A percentile compares a stretch with the other conserved stretches of the same genome.
Evolutionary conservation across 2,888 invertebrate genomes (phyloP).

Genomic region (Lithophane semibrunnea): DNA sequence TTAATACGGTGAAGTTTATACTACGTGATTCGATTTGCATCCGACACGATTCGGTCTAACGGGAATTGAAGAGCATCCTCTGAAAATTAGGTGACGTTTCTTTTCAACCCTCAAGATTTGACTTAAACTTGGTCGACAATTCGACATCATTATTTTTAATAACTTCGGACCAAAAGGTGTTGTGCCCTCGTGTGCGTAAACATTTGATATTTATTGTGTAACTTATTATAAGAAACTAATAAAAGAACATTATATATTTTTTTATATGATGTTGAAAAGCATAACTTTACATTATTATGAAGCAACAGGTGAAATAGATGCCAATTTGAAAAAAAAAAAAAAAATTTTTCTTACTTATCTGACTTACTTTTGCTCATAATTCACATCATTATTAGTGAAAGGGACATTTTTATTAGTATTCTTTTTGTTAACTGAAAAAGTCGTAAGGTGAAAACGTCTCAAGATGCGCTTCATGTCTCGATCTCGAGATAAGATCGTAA

Average conservation of each 20-base stretch:
- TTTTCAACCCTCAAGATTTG: background rate
- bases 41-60: conserved; percentile 45
- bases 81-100: background rate
- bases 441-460: conserved; percentile 81
- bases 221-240: background rate
- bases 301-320: conserved; percentile 32
- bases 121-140: background rate
- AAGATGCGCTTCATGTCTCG: conserved; percentile 84
- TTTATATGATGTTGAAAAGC: background rate
- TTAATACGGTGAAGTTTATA: conserved; percentile 84
- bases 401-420: background rate
- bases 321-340: background rate
- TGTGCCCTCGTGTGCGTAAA: background rate
- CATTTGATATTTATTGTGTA: conserved; percentile 3
- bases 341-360: background rate
- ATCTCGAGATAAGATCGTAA: conserved; percentile 88
- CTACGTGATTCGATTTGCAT: conserved; percentile 64
- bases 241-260: conserved; percentile 3
- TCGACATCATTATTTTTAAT: background rate
- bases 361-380: conserved; percentile 32
- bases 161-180: conserved; percentile 2
- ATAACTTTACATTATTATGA: conserved; percentile 15
- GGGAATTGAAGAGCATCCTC: background rate
- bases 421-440: conserved; percentile 64
- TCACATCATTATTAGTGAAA: conserved; percentile 10